Percentiles rank a stretch among this genome's conserved stretches.
Conservation (phyloP, 2,113 vertebrate species). For the Ochotona princeps region DNA sequence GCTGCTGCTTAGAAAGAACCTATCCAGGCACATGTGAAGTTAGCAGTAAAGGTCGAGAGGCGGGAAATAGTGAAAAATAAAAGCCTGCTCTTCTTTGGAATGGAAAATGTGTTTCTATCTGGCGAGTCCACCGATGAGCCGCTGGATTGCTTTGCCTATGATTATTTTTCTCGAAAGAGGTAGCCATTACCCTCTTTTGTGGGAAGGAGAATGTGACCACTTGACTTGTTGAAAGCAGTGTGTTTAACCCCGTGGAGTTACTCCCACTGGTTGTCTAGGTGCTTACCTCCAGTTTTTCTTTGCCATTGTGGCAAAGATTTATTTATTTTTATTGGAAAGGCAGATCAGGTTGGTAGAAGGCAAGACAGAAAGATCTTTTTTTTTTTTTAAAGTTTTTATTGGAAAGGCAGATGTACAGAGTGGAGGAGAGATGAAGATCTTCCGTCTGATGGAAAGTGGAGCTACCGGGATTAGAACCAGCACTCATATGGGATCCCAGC, state of each 20-base stretch:
- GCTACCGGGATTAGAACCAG: no score
- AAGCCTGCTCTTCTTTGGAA: slow-evolving; percentile 2
- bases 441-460: no score
- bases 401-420: no score
- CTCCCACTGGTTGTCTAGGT: background rate
- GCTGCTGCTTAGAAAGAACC: slow-evolving; percentile 25
- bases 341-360: no score
- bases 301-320: background rate
- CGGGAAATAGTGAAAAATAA: background rate
- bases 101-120: background rate
- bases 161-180: background rate
- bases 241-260: background rate
- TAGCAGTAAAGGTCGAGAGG: background rate
- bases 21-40: background rate
- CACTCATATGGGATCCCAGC: no score
- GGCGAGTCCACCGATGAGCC: background rate
- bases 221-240: no score
- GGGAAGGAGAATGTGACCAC: no score
- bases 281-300: background rate
- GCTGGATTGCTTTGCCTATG: background rate
- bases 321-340: no score
- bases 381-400: no score
- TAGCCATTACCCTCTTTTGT: background rate
- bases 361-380: no score
- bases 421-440: no score